These are phyloP conservation scores for Zenarchopterus dispar DNA, from an alignment of 2,797 vertebrate species.

Conservation along the genomic window DNA sequence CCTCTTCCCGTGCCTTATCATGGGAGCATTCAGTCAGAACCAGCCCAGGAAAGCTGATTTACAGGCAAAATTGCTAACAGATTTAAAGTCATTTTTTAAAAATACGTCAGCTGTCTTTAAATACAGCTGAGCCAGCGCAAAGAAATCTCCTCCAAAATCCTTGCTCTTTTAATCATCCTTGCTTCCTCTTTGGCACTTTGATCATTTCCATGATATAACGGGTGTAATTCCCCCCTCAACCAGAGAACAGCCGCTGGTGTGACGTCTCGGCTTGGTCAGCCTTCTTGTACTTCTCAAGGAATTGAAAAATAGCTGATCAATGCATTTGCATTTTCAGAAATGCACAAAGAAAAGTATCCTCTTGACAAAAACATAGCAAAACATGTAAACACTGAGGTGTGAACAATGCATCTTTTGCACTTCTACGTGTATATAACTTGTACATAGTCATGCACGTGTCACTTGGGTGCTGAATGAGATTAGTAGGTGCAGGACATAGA, in stretches of 20 bases:
- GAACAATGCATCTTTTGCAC: slow-evolving; percentile 64
- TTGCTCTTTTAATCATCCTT: slow-evolving; percentile 25
- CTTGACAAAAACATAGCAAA: slow-evolving; percentile 22
- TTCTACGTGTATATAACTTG: slow-evolving; percentile 52
- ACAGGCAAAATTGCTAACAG: background rate
- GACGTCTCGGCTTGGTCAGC: background rate
- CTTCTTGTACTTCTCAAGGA: slow-evolving; percentile 1
- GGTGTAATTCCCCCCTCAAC: slow-evolving; percentile 3
- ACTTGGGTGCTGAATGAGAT: slow-evolving; percentile 65
- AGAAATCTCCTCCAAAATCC: slow-evolving; percentile 24
- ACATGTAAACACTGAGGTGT: slow-evolving; percentile 1
- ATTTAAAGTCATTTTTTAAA: slow-evolving; percentile 4
- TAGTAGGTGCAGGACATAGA: slow-evolving; percentile 42
- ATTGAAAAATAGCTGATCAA: slow-evolving; percentile 9
- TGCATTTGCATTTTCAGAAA: slow-evolving; percentile 5
- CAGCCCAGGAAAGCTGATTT: slow-evolving; percentile 5
- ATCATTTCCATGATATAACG: slow-evolving; percentile 30
- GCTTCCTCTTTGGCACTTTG: slow-evolving; percentile 28
- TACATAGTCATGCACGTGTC: slow-evolving; percentile 45
- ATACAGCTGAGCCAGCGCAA: slow-evolving; percentile 11
- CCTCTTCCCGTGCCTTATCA: slow-evolving; percentile 45
- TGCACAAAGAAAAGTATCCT: slow-evolving; percentile 42
- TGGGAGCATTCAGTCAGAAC: slow-evolving; percentile 27
- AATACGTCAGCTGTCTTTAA: slow-evolving; percentile 3
- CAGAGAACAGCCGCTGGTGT: background rate